These are phyloP conservation scores for Steinernema scapterisci DNA, from an alignment of 2,888 invertebrate species.

Conservation along the genomic window DNA sequence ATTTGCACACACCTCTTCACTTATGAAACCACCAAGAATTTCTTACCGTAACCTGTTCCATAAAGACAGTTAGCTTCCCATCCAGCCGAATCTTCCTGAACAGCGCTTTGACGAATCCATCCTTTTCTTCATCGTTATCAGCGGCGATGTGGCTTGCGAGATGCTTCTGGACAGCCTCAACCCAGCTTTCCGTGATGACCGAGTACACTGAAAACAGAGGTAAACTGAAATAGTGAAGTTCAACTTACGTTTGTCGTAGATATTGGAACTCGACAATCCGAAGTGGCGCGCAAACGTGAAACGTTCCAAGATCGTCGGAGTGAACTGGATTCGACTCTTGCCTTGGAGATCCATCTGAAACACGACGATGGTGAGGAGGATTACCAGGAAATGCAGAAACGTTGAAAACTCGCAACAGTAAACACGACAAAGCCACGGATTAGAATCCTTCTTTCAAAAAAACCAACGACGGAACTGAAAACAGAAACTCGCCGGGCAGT, in stretches of 20 bases:
- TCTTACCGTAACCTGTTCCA: background rate
- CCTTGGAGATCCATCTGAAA: constrained; percentile 1
- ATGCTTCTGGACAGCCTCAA: background rate
- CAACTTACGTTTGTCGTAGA: background rate
- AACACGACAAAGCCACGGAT: too few species aligned
- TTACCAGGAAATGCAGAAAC: too few species aligned
- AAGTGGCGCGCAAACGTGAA: constrained; percentile 2
- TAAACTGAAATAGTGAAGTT: background rate
- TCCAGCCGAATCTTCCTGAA: background rate
- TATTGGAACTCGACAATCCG: background rate
- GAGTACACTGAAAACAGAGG: background rate
- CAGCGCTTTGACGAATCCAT: background rate
- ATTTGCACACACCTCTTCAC: too few species aligned
- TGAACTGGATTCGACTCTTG: background rate
- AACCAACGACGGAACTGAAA: too few species aligned
- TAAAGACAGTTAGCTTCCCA: background rate
- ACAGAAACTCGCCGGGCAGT: background rate
- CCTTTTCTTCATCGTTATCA: background rate
- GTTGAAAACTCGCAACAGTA: too few species aligned
- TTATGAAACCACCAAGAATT: background rate
- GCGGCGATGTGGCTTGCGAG: background rate
- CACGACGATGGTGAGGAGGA: background rate
- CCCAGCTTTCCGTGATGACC: background rate
- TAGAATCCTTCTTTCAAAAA: too few species aligned
- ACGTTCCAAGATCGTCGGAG: background rate